Evolutionary conservation across 2,113 vertebrate species (phyloP).

Genomic region (Lota lota): DNA sequence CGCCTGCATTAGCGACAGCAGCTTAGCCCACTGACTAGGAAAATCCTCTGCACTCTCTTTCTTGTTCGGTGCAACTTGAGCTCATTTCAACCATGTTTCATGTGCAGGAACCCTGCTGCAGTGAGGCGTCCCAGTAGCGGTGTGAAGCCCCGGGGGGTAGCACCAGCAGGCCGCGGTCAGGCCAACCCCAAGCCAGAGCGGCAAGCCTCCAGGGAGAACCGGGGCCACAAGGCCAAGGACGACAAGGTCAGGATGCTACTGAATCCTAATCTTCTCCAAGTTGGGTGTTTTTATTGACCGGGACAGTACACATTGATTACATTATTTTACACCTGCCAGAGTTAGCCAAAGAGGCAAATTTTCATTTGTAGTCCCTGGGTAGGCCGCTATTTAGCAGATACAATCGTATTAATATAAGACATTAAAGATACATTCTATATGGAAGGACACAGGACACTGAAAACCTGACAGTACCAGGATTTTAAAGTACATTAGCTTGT

Average conservation of each 20-base stretch:
- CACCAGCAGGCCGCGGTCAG: conserved; percentile 71
- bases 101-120: conserved; percentile 71
- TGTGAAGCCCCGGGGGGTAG: conserved; percentile 78
- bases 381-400: too few relatives aligned
- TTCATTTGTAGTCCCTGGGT: not conserved
- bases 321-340: not conserved
- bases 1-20: too few relatives aligned
- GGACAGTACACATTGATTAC: not conserved
- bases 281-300: not conserved
- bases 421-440: too few relatives aligned
- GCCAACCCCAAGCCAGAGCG: conserved; percentile 77
- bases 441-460: too few relatives aligned
- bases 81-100: not conserved
- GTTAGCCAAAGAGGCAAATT: not conserved
- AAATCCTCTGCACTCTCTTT: too few relatives aligned
- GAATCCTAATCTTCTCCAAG: not conserved
- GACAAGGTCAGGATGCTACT: conserved; percentile 78
- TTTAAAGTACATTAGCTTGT: not conserved
- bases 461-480: too few relatives aligned
- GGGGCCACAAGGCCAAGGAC: conserved; percentile 81
- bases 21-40: too few relatives aligned
- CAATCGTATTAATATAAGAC: too few relatives aligned
- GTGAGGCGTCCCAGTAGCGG: conserved; percentile 83
- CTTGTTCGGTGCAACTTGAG: not conserved
- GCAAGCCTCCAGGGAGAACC: conserved; percentile 65